Percentiles rank a stretch among this genome's conserved stretches.
Conservation (phyloP, 2,888 invertebrate genomes). For the Brachyptera risi region DNA sequence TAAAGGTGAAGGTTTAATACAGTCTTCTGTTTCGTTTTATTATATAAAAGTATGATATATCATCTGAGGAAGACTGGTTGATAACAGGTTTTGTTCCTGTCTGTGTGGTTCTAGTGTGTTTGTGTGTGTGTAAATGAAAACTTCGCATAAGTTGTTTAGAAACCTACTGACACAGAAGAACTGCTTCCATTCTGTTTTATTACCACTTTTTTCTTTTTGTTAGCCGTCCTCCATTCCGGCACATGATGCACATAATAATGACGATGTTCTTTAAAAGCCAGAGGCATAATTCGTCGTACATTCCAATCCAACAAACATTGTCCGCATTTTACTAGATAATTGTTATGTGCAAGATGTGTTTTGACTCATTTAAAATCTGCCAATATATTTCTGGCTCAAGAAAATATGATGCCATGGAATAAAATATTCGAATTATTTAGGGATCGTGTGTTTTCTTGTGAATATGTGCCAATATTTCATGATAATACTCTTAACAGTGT, state of each 20-base stretch:
- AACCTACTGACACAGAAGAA: slow-evolving; percentile 14
- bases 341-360: too few species aligned
- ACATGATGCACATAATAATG: slow-evolving; percentile 15
- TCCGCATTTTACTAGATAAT: too few species aligned
- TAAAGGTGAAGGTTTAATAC: not conserved
- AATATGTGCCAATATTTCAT: slow-evolving; percentile 15
- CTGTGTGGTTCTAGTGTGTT: too few species aligned
- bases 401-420: too few species aligned
- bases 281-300: not conserved
- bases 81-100: not conserved
- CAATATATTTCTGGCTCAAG: too few species aligned
- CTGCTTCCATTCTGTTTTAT: too few species aligned
- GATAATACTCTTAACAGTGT: not conserved
- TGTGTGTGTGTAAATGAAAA: not conserved
- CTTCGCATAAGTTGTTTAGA: slow-evolving; percentile 10
- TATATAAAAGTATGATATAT: not conserved
- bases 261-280: not conserved
- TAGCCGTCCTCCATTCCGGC: slow-evolving; percentile 13
- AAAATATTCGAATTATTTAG: not conserved
- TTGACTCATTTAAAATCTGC: too few species aligned
- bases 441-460: slow-evolving; percentile 2
- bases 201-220: too few species aligned
- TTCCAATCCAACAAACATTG: not conserved
- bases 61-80: not conserved
- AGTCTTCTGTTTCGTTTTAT: not conserved